These are phyloP conservation scores for Octopus bimaculoides DNA, from an alignment of 1,140 invertebrate species.

Conservation along the genomic window DNA sequence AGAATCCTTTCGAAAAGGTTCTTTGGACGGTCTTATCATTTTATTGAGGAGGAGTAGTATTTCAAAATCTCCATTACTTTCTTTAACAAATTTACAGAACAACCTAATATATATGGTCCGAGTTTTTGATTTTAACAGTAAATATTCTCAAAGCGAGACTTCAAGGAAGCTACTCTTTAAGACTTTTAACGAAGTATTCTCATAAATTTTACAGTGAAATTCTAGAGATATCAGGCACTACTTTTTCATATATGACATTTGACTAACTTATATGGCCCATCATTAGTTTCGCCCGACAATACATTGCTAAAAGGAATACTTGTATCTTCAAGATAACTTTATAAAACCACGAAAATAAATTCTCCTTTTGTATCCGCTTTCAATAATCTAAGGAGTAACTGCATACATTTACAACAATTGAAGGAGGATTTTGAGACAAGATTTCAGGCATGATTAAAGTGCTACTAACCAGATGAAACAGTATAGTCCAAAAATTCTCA, in stretches of 20 bases:
- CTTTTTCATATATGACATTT: neutral
- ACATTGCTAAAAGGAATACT: neutral
- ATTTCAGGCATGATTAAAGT: neutral
- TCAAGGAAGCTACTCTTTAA: neutral
- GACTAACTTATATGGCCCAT: neutral
- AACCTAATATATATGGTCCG: neutral
- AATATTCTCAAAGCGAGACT: neutral
- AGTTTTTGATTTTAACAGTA: neutral
- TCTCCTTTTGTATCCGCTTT: slow-evolving; percentile 1
- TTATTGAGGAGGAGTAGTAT: neutral
- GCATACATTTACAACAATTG: too few relatives aligned
- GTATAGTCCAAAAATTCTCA: neutral
- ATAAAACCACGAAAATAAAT: neutral
- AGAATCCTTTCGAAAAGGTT: neutral
- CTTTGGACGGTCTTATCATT: neutral
- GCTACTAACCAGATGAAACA: neutral
- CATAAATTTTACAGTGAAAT: slow-evolving; percentile 2
- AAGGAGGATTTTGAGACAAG: neutral
- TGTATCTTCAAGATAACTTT: slow-evolving; percentile 1
- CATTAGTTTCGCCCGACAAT: neutral
- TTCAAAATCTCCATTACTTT: slow-evolving; percentile 1
- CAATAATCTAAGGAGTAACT: neutral
- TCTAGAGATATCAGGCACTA: neutral
- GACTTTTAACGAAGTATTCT: neutral
- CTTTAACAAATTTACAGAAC: neutral